Evolutionary conservation across 2,113 vertebrate species (phyloP).

Genomic region (Leuciscus idus): DNA sequence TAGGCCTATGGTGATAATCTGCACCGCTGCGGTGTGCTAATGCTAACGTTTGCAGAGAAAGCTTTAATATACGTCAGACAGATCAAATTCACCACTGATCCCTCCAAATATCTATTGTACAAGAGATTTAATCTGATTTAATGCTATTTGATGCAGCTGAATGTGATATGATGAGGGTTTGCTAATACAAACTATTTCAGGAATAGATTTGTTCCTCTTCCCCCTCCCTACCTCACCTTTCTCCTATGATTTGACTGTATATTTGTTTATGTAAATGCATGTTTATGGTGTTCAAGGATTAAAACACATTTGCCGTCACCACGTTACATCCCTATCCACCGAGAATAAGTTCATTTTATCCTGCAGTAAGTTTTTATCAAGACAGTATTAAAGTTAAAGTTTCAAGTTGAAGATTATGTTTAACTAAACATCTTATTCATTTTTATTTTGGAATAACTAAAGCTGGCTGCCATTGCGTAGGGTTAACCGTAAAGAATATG

Average conservation of each 20-base stretch:
- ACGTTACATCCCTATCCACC: no score
- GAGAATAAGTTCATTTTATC: background rate
- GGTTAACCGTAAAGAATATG: no score
- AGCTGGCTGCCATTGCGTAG: no score
- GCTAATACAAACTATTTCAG: background rate
- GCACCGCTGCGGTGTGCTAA: background rate
- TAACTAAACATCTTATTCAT: no score
- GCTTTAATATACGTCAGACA: background rate
- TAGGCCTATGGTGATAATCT: background rate
- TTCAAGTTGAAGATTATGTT: no score
- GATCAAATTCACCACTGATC: background rate
- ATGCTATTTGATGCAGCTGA: constrained; percentile 22
- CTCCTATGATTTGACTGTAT: background rate
- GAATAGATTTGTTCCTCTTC: background rate
- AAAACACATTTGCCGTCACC: constrained; percentile 19
- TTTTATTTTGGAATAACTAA: no score
- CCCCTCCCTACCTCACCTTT: background rate
- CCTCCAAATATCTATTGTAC: background rate
- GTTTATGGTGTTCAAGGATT: constrained; percentile 26
- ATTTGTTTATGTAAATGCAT: constrained; percentile 26
- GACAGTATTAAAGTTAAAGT: no score
- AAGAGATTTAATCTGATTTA: constrained; percentile 20
- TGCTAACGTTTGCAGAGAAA: background rate
- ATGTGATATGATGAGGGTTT: constrained; percentile 31
- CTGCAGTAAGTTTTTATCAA: background rate